Evolutionary conservation across 2,113 vertebrate genomes (phyloP), one percentile per base, ranked within the genome.

Genomic region (Murina feae): DNA sequence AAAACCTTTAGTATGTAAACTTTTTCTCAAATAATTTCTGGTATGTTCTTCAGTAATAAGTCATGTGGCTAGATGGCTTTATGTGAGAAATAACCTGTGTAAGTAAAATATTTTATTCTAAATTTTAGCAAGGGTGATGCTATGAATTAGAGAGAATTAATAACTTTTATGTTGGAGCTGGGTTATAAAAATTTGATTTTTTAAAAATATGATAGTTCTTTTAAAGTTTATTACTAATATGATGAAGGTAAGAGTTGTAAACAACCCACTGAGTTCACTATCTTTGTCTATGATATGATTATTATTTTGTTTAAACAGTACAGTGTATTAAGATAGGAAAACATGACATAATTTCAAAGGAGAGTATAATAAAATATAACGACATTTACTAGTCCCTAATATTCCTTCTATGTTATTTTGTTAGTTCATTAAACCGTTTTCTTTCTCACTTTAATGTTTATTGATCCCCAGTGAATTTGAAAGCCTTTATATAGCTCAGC

Each of bases 371-470:
- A 92, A 94, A 95, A 92, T 86, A 85, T 75, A 96, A 75, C 94
- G 86, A 88, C 82, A 80, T 93, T 93, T 90, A 89, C 90, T 91
- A 86, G 87, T 90, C 10, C 68, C 60, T 28, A 63, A 68, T 94
- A 81, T 39, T 88, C 82, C 92, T 89, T 66, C 72, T 72, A 51
- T 89, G 74, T 93, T 95, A 92, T 94, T 97, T 96, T 97, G 93
- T 94, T 97, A 93, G 95, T 96, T 96, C 92, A 92, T 97, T 95
- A 96, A 95, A 90, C 49, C 11, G 55, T 97, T 96, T 97, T 94
- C 79, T 93, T 69, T 93, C 95, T 93, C 82, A 58, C 42, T 94
- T 93, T 94, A 97, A 93, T 96, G 90, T 96, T 88, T 94, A 95
- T 93, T 94, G 89, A 97, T 97, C 95, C 95, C 92, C 49, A 86